Evolutionary conservation across 2,888 invertebrate genomes (phyloP).

Genomic region (Plagodis pulveraria): DNA sequence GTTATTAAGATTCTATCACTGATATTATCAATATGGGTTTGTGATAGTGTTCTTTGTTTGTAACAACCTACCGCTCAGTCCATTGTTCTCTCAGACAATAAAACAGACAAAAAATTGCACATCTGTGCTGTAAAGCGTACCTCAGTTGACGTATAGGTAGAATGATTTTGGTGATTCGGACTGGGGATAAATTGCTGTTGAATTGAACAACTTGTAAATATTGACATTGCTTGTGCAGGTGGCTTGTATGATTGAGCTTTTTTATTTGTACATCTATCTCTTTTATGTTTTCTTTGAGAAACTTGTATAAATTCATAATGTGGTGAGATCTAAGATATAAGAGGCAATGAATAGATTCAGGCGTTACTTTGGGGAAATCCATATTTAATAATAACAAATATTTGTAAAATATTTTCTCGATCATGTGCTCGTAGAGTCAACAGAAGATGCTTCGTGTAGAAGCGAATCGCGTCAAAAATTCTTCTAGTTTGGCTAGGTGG

Average conservation of each 20-base stretch:
- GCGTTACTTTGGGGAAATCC: no score
- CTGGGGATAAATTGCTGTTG: neutral
- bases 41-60: slow-evolving; percentile 65
- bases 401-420: no score
- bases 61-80: slow-evolving; percentile 50
- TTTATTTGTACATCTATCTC: no score
- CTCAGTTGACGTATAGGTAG: slow-evolving; percentile 36
- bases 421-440: no score
- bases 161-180: neutral
- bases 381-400: no score
- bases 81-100: slow-evolving; percentile 64
- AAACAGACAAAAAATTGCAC: slow-evolving; percentile 64
- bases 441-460: no score
- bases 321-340: no score
- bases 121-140: slow-evolving; percentile 44
- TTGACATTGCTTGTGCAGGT: neutral
- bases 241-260: neutral
- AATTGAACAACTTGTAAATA: slow-evolving; percentile 1
- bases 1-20: slow-evolving; percentile 25
- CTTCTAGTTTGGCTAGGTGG: no score
- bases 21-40: slow-evolving; percentile 59
- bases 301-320: no score
- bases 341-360: no score
- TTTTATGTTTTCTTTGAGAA: no score
- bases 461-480: no score